Evolutionary conservation across 2,888 invertebrate species (phyloP), one percentile per base, ranked within the genome.

Genomic region (Anaspis maculata): DNA sequence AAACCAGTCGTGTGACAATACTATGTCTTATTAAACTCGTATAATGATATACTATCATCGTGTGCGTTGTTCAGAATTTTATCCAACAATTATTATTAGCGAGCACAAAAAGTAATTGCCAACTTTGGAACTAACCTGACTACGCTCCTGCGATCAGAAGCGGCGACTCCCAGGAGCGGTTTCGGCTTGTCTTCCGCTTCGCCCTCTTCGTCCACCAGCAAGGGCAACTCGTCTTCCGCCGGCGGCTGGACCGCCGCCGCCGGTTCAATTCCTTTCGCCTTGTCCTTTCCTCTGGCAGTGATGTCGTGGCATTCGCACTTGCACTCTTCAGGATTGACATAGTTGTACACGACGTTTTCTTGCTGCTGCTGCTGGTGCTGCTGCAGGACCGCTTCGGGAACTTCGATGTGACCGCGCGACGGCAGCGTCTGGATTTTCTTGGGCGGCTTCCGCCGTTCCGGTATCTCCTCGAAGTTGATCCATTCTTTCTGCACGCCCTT

Each of bases 401-500:
- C 62, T 34, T 64, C 64, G 27, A 60, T 64, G 39, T 59, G 67
- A 27, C 59, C 70, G 44, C 72, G 69, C 29, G 75, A 70, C 13
- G 87, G 87, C 52, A 87, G 72, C 12, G 85, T 84, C 57, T 86
- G 86, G 50, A 88, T 87, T 44, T 85, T 73, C 62, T 85, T 85
- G 12, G 87, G 84, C 41, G 82, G 77, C 64, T 85, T 84, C 32
- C 85, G 71, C 45, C 80, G 76, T 63, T 88, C 88, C 1, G 88
- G 87, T 36, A 88, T 81, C 54, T 88, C 87, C 57, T 85, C 84
- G 58, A 88, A 88, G 62, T 87, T 85, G 40, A 89, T 83, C 89
- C 89, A 89, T 48, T 83, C 81, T 32, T 66, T 61, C 43, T 63
- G 50, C 46, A 52, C 47, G 28, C 65, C 63, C 45, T 66, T 63